These are phyloP conservation scores for Chrysocyon brachyurus DNA, from an alignment of 2,797 vertebrate species.

Conservation along the genomic window DNA sequence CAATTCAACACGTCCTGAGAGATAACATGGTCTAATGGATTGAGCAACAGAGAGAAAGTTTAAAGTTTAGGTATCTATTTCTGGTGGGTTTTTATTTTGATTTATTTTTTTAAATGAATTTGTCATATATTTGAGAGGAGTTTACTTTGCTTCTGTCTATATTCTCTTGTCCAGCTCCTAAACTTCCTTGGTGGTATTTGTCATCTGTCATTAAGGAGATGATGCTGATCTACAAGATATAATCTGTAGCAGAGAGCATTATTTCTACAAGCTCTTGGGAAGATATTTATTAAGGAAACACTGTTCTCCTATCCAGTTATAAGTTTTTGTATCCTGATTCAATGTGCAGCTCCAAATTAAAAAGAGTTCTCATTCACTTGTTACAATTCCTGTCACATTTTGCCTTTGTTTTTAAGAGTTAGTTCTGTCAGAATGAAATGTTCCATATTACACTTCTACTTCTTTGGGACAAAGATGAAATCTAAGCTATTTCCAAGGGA, in stretches of 20 bases:
- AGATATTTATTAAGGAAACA: background rate
- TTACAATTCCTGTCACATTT: conserved; percentile 4
- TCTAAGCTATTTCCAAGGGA: background rate
- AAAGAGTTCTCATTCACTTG: background rate
- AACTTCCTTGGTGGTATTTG: background rate
- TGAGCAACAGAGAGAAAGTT: background rate
- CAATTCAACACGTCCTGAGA: conserved; percentile 50
- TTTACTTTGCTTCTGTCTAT: background rate
- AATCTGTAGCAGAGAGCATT: background rate
- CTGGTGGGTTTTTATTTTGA: background rate
- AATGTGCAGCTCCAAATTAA: background rate
- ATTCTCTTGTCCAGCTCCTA: background rate
- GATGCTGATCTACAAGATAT: background rate
- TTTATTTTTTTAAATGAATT: background rate
- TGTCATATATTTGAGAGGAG: background rate
- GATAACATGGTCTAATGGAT: background rate
- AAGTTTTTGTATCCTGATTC: background rate
- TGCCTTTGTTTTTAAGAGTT: conserved; percentile 48
- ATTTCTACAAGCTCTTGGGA: background rate
- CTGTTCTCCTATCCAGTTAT: background rate
- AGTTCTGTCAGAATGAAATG: background rate
- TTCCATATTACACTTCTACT: background rate
- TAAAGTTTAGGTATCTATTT: background rate
- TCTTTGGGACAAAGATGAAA: conserved; percentile 33
- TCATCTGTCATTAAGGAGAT: background rate